phyloP scores from a whole-genome alignment of 2,113 vertebrate species.

The Copsychus sechellarum region DNA sequence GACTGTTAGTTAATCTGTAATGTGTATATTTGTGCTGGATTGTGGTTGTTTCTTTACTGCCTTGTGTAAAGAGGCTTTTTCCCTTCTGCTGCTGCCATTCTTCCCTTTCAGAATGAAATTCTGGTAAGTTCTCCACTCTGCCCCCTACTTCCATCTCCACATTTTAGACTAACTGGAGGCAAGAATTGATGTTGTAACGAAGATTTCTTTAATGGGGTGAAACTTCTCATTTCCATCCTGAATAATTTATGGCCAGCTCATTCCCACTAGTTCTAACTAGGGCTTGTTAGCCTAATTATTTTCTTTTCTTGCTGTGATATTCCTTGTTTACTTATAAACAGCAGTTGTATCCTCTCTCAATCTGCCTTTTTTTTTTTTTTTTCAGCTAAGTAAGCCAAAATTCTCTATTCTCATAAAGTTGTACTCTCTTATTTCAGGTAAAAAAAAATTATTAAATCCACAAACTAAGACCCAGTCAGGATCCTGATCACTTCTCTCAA shows the following conservation, averaged over 20 bases:
- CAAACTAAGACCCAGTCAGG: accelerated
- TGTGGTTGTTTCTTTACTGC: background rate
- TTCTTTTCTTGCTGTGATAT: background rate
- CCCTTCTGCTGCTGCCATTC: background rate
- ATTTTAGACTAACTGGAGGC: background rate
- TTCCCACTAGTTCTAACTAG: background rate
- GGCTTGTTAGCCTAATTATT: background rate
- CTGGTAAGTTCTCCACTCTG: background rate
- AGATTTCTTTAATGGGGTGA: background rate
- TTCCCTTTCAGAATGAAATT: background rate
- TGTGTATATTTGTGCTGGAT: background rate
- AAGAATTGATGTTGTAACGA: background rate
- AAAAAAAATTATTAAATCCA: background rate
- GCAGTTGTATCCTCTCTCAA: background rate
- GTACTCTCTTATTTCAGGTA: background rate
- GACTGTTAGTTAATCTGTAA: background rate
- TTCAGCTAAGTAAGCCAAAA: background rate
- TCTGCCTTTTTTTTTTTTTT: background rate
- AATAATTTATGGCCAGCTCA: slow-evolving; percentile 29
- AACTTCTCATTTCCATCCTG: background rate
- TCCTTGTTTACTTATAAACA: background rate
- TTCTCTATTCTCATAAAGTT: background rate
- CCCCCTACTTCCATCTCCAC: background rate
- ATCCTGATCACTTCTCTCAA: background rate
- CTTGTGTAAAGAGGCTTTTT: background rate